phyloP scores from a whole-genome alignment of 2,113 vertebrate genomes.

The Mungos mungo region DNA sequence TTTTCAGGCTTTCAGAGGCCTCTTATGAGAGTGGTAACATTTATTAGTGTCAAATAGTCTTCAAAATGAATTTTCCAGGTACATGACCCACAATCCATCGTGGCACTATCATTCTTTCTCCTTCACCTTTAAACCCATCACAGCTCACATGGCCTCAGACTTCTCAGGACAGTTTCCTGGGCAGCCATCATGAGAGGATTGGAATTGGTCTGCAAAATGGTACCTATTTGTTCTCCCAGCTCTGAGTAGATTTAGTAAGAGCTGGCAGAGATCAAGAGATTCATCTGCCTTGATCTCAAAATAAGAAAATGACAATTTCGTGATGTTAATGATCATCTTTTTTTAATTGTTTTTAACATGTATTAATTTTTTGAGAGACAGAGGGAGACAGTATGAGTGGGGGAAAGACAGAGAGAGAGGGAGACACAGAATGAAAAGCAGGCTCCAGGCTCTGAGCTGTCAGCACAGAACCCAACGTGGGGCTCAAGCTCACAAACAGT shows the following conservation, averaged over 20 bases:
- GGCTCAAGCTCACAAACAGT: no score
- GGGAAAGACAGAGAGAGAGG: no score
- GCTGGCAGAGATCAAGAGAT: background rate
- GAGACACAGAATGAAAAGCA: no score
- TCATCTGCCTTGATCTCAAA: background rate
- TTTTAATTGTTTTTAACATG: no score
- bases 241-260: background rate
- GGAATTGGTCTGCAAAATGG: background rate
- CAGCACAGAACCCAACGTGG: no score
- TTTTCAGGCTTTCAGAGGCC: background rate
- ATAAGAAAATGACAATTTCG: background rate
- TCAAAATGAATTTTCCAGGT: background rate
- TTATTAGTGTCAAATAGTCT: background rate
- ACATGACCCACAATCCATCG: no score
- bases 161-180: background rate
- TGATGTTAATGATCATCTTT: background rate
- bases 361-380: no score
- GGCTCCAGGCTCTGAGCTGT: no score
- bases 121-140: background rate
- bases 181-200: no score
- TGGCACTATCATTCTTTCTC: background rate
- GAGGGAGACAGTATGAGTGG: no score
- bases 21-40: background rate
- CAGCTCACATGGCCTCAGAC: background rate
- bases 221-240: background rate